Base-by-base conservation (phyloP, 2,113 vertebrate genomes). In the Melanotaenia duboulayi region DNA sequence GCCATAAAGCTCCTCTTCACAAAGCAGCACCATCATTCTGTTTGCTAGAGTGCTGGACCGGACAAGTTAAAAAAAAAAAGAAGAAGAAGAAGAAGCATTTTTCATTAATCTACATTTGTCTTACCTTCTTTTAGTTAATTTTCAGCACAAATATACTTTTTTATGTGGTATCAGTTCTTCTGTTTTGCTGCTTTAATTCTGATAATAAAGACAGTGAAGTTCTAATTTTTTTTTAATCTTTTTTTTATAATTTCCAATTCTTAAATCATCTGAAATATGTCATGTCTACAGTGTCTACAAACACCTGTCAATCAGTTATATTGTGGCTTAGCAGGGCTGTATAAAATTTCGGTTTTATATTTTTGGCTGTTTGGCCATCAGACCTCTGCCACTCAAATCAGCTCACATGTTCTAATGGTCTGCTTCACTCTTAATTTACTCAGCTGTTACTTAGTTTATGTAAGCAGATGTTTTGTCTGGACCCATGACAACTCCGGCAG, bases 371-470 rank as follows among this genome's bases (percentile, higher is more conserved):
- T 71, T 59, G 35, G 11, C 46, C 23, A 9, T 25, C 63, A 50
- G 56, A 71, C 28, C 2, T 60, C 35, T 28, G 60, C 42, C 66
- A 62, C 51, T 68, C n/a, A 42, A 4, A 40, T 35, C 37, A 55
- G 62, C 23, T 20, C 49, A 48, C 35, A 50, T 35, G 70, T 61
- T 71, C 52, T 11, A 35, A 56, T 52, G 44, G 67, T 46, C 52
- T 44, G 59, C 50, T 24, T 35, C 4, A 6, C 66, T 76, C 22
- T 28, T 63, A 17, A 65, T 57, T 49, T 0, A 48, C 49, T 48
- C 71, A 76, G 68, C 78, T 84, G 62, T 51, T 55, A 7, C 25
- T 58, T 16, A 64, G 32, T 60, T 76, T 44, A 42, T 71, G 63
- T 20, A 24, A 55, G 60, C 55, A 76, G 71, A 80, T 82, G 37